Percentiles rank a stretch among this genome's conserved stretches.
Conservation (phyloP, 2,797 vertebrate species). For the Bufotes viridis region DNA sequence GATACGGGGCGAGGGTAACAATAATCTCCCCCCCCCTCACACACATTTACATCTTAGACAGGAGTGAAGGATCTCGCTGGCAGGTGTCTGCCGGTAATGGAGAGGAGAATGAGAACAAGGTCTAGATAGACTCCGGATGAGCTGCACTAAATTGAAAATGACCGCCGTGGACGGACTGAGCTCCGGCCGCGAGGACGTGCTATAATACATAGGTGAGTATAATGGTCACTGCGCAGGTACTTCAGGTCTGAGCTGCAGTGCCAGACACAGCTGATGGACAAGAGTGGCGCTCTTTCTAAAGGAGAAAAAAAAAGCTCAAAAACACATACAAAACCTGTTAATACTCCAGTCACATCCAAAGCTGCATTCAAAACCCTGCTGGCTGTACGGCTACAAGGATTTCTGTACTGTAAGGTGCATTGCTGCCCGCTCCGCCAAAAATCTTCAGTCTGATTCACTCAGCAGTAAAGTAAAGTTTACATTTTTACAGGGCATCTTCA, state of each 20-base stretch:
- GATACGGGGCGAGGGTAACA: neutral
- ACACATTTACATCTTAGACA: neutral
- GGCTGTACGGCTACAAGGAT: neutral
- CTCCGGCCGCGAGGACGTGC: neutral
- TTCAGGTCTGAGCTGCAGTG: too few species aligned
- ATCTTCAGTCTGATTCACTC: neutral
- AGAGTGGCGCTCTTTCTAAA: too few species aligned
- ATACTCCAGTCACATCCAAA: neutral
- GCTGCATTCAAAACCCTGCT: neutral
- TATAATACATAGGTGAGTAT: neutral
- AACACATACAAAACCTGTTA: neutral
- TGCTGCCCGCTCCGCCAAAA: neutral
- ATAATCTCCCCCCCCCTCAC: neutral
- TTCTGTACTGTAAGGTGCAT: neutral
- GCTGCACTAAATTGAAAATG: neutral
- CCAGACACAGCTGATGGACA: too few species aligned
- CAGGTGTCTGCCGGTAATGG: neutral
- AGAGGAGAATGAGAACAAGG: conserved; percentile 1
- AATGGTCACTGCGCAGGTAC: too few species aligned
- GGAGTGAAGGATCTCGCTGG: conserved; percentile 4
- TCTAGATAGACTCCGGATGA: neutral
- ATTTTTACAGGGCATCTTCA: too few species aligned
- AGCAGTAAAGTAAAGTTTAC: too few species aligned
- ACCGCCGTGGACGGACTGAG: neutral
- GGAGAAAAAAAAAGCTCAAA: too few species aligned